phyloP scores from a whole-genome alignment of 2,797 vertebrate genomes.

The Rhinichthys osculus region DNA sequence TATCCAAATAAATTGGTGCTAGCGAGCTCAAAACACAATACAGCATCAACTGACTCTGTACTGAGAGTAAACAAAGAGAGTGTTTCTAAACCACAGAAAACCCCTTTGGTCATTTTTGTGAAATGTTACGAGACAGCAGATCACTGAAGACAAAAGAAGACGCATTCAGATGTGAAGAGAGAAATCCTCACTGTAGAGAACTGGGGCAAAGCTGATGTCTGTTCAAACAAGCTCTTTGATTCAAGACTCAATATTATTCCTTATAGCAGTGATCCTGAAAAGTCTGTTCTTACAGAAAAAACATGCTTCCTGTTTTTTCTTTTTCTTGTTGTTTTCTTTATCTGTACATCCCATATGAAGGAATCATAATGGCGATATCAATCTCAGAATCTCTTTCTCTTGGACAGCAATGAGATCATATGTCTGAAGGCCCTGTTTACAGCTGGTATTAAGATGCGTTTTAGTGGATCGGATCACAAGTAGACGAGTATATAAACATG shows the following conservation, averaged over 20 bases:
- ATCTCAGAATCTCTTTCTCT: neutral
- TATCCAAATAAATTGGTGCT: neutral
- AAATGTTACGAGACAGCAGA: neutral
- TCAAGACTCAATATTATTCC: neutral
- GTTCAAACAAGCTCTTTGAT: slow-evolving; percentile 32
- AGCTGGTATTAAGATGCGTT: no score
- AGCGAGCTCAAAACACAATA: neutral
- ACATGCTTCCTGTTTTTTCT: neutral
- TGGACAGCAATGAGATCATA: neutral
- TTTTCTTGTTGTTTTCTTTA: neutral
- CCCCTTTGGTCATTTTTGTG: neutral
- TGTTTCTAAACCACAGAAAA: slow-evolving; percentile 3
- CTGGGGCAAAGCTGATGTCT: slow-evolving; percentile 32
- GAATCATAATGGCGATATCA: neutral
- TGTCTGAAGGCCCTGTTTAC: neutral
- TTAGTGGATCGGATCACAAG: no score
- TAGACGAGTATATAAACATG: no score
- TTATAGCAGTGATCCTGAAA: neutral
- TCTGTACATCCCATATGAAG: neutral
- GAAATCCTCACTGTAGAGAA: slow-evolving; percentile 34
- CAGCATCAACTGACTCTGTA: neutral
- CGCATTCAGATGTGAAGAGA: neutral
- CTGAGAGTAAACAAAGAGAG: neutral
- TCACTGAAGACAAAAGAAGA: slow-evolving; percentile 18
- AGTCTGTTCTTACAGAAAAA: neutral